These are phyloP conservation scores for Bombus difficillimus DNA, from an alignment of 1,140 invertebrate genomes.

Conservation along the genomic window DNA sequence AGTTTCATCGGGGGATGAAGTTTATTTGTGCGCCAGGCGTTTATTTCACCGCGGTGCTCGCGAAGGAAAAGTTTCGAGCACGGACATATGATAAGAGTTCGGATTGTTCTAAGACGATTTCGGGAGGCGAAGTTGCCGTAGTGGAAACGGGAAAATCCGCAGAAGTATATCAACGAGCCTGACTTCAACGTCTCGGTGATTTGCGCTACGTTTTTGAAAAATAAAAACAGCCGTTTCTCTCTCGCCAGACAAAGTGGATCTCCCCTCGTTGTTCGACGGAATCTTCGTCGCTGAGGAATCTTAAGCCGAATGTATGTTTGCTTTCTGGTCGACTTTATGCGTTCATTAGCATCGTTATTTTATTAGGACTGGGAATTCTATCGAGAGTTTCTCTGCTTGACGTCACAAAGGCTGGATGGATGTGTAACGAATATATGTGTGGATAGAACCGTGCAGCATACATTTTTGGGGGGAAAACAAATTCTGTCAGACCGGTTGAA, in stretches of 20 bases:
- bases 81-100: constrained; percentile 39
- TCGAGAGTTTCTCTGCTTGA: neutral
- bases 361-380: neutral
- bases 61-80: constrained; percentile 29
- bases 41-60: constrained; percentile 15
- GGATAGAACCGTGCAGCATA: neutral
- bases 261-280: neutral
- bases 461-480: constrained; percentile 14
- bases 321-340: neutral
- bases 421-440: neutral
- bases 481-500: constrained; percentile 2
- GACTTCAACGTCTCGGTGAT: constrained; percentile 11
- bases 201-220: neutral
- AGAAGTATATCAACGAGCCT: constrained; percentile 7
- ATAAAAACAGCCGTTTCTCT: neutral
- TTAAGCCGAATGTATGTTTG: neutral
- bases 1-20: constrained; percentile 3
- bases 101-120: constrained; percentile 36
- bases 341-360: constrained; percentile 4
- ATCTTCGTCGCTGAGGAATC: neutral
- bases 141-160: neutral
- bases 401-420: constrained; percentile 19
- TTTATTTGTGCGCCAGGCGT: constrained; percentile 35
- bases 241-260: no score
- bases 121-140: neutral